Conservation (phyloP, 2,797 vertebrate genomes). For the Lates japonicus region DNA sequence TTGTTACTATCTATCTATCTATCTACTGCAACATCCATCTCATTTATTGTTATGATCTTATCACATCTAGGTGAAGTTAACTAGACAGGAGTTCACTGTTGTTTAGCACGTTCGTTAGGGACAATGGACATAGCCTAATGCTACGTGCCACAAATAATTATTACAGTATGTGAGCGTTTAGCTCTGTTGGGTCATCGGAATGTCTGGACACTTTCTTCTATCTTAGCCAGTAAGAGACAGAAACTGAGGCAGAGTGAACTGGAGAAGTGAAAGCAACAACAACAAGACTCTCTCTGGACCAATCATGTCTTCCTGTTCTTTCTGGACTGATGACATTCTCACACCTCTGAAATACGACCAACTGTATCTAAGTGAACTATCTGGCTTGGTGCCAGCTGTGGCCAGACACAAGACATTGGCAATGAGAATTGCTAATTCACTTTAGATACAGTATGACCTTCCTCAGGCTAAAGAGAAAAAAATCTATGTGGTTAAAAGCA, state of each 20-base stretch:
- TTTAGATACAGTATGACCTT: constrained; percentile 19
- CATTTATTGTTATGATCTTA: not conserved
- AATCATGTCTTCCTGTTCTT: not conserved
- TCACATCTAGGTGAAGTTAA: not conserved
- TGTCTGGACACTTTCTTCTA: constrained; percentile 4
- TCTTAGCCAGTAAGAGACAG: not conserved
- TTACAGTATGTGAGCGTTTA: not conserved
- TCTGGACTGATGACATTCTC: not conserved
- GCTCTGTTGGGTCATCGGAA: not conserved
- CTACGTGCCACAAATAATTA: not conserved
- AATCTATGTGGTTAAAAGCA: constrained; percentile 52
- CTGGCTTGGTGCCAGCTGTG: constrained; percentile 2
- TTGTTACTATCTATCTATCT: too few relatives aligned
- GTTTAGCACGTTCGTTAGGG: not conserved
- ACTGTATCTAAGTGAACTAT: not conserved
- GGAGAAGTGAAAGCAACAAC: not conserved
- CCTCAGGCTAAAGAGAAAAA: not conserved
- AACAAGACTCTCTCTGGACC: not conserved
- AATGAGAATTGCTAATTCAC: constrained; percentile 26
- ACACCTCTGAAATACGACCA: not conserved
- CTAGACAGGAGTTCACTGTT: not conserved
- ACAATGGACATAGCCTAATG: not conserved
- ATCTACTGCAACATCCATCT: not conserved
- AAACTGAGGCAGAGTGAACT: not conserved
- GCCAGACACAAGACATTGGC: not conserved